Conservation (phyloP, 2,113 vertebrate genomes). For the Nansenia antarctica region DNA sequence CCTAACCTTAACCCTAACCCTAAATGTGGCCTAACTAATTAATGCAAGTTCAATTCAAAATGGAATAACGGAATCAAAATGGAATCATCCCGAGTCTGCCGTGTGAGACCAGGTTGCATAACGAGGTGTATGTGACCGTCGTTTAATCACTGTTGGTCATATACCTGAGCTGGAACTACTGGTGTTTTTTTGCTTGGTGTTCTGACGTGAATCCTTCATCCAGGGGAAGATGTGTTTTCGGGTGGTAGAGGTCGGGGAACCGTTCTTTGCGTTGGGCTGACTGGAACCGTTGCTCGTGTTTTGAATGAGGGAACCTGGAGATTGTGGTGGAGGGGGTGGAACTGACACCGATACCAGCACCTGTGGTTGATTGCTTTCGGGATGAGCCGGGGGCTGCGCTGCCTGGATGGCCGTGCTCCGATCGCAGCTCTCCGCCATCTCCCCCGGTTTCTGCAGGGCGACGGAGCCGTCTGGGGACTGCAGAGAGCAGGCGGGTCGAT, state of each 20-base stretch:
- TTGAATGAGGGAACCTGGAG: slow-evolving; percentile 85
- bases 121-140: neutral
- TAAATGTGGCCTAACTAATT: too few species aligned
- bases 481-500: slow-evolving; percentile 93
- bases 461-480: slow-evolving; percentile 87
- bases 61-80: too few species aligned
- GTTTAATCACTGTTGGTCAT: neutral
- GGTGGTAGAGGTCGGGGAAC: slow-evolving; percentile 80
- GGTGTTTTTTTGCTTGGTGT: slow-evolving; percentile 94
- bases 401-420: slow-evolving; percentile 83
- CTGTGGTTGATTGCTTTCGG: slow-evolving; percentile 79
- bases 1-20: too few species aligned
- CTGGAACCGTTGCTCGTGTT: slow-evolving; percentile 84
- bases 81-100: too few species aligned
- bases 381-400: slow-evolving; percentile 78
- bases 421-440: slow-evolving; percentile 89
- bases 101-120: too few species aligned
- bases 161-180: slow-evolving; percentile 97
- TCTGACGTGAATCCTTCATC: slow-evolving; percentile 99
- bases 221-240: slow-evolving; percentile 97
- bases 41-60: too few species aligned
- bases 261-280: slow-evolving; percentile 83
- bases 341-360: slow-evolving; percentile 71
- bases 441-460: slow-evolving; percentile 86
- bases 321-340: slow-evolving; percentile 72